Evolutionary conservation across 2,888 invertebrate species (phyloP), one percentile per base, ranked within the genome.

Genomic region (Melitaea athalia): DNA sequence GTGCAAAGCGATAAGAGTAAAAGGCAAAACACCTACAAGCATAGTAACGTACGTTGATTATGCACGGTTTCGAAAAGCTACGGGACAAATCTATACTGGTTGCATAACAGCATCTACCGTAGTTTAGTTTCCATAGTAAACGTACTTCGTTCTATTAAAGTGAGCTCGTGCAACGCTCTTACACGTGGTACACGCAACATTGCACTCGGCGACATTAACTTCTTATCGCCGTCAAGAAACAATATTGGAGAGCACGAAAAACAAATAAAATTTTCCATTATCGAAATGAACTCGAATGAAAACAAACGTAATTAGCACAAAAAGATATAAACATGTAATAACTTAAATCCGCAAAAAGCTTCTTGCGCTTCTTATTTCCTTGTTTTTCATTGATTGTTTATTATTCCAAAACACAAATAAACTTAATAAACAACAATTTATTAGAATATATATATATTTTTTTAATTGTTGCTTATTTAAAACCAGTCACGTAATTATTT

Each of bases 241-340:
- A 83, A 83, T 84, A 85, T 83, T 80, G 78, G 81, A 78, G 76
- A 81, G 80, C 87, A 86, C 82, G 85, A 83, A 87, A 86, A 85
- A 81, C 76, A 76, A 85, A 88, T 89, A 80, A 89, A 87, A 84
- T 78, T 85, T 85, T 86, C 83, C 83, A 85, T 83, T 85, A 85
- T 85, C 79, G 81, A 75, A 76, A 79, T 81, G 78, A 81, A 78
- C 79, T 79, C 76, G 71, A 77, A 80, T 77, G 79, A 82, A 86
- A 85, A 85, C 81, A 81, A 83, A 81, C 76, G 24, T 24, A 24
- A 24, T 24, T 3, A 2, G 3, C n/a, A n/a, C n/a, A n/a, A n/a
- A n/a, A n/a, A n/a, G n/a, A n/a, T n/a, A n/a, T n/a, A n/a, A n/a
- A n/a, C n/a, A n/a, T n/a, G n/a, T n/a, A n/a, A n/a, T n/a, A n/a